These are phyloP conservation scores for Erynnis tages DNA, from an alignment of 2,888 invertebrate genomes.

Conservation along the genomic window DNA sequence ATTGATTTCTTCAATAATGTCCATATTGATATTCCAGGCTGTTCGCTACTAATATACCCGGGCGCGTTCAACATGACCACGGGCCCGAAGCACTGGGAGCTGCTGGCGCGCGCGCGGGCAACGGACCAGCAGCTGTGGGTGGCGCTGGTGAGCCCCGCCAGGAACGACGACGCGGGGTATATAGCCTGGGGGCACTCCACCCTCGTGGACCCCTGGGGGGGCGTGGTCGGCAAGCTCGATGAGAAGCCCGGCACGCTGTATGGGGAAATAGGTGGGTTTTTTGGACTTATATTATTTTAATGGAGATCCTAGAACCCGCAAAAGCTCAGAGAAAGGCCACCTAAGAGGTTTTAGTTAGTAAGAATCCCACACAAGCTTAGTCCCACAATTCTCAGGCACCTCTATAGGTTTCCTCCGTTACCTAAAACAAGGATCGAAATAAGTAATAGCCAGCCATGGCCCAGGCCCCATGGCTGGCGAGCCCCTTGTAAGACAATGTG, in stretches of 20 bases:
- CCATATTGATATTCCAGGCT: conserved; percentile 78
- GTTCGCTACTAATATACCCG: conserved; percentile 93
- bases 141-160: conserved; percentile 91
- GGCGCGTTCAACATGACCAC: conserved; percentile 98
- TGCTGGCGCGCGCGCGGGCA: conserved; percentile 90
- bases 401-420: no score
- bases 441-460: no score
- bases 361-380: no score
- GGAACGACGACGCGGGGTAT: conserved; percentile 86
- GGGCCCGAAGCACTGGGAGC: conserved; percentile 96
- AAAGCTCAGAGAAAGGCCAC: no score
- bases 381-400: no score
- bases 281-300: no score
- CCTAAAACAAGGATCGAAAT: no score
- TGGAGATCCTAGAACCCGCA: no score
- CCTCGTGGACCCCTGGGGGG: conserved; percentile 92
- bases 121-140: conserved; percentile 95
- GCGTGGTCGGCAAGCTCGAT: conserved; percentile 85
- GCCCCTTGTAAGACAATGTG: no score
- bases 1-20: no score
- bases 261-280: conserved; percentile 90
- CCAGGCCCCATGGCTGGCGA: no score
- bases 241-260: conserved; percentile 86
- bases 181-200: conserved; percentile 95
- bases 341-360: no score